phyloP scores from a whole-genome alignment of 2,888 invertebrate genomes.

The Amiota communis region DNA sequence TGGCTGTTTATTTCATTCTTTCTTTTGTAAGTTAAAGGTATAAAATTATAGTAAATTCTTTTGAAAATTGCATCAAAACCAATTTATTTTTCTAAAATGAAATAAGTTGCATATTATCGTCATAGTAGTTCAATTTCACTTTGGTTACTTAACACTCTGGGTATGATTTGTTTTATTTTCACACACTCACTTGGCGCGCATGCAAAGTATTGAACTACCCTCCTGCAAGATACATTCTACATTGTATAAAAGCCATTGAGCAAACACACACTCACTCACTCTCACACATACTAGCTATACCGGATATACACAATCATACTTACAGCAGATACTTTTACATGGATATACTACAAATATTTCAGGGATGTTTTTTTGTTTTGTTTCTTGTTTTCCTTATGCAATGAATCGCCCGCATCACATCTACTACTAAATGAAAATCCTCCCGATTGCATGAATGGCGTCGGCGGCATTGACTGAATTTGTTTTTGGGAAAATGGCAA shows the following conservation, averaged over 20 bases:
- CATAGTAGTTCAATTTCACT: too few species aligned
- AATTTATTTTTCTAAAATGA: not conserved
- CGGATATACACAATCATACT: slow-evolving; percentile 30
- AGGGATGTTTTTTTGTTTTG: slow-evolving; percentile 60
- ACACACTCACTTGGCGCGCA: not conserved
- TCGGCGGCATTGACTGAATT: not conserved
- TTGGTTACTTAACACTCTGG: too few species aligned
- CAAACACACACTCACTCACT: slow-evolving; percentile 27
- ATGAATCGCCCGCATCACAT: not conserved
- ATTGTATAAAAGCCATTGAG: not conserved
- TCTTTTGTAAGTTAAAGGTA: not conserved
- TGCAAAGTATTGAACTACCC: slow-evolving; percentile 52
- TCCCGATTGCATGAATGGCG: slow-evolving; percentile 46
- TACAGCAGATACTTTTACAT: slow-evolving; percentile 31
- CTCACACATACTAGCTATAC: slow-evolving; percentile 19
- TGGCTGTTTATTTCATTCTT: not conserved
- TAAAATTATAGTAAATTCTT: not conserved
- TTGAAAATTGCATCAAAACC: not conserved
- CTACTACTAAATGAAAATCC: slow-evolving; percentile 50
- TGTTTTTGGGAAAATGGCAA: not conserved
- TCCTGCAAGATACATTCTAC: not conserved
- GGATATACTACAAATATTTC: slow-evolving; percentile 42
- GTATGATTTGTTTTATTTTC: too few species aligned
- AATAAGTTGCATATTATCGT: too few species aligned
- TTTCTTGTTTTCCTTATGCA: slow-evolving; percentile 33